A percentile compares a stretch with the other conserved stretches of the same genome.
Conservation (phyloP, 2,888 invertebrate species). For the Dermolepida albohirtum region DNA sequence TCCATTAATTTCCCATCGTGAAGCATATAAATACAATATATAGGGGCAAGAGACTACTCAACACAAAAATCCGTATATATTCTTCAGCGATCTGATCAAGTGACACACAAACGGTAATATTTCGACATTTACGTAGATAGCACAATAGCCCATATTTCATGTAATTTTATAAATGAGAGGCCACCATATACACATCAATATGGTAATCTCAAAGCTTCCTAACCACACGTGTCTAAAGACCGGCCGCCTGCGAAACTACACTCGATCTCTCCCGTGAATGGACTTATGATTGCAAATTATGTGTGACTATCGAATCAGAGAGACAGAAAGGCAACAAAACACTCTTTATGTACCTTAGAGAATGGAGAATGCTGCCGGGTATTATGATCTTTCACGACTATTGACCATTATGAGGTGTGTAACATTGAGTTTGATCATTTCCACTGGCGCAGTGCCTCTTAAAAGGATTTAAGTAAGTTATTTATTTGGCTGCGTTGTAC, state of each 20-base stretch:
- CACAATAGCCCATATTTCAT: conserved; percentile 49
- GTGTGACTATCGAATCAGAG: conserved; percentile 48
- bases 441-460: conserved; percentile 40
- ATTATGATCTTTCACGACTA: conserved; percentile 48
- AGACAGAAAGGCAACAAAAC: conserved; percentile 45
- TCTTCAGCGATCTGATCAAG: conserved; percentile 13
- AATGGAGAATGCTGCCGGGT: conserved; percentile 48
- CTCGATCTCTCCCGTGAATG: conserved; percentile 48
- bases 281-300: conserved; percentile 56
- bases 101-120: conserved; percentile 11
- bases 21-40: too few relatives aligned
- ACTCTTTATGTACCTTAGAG: conserved; percentile 45
- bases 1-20: too few relatives aligned
- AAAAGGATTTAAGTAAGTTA: conserved; percentile 42
- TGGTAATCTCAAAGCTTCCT: conserved; percentile 51
- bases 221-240: conserved; percentile 49
- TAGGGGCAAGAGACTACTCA: too few relatives aligned
- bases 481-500: conserved; percentile 42
- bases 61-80: too few relatives aligned
- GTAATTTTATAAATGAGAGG: conserved; percentile 48
- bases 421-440: conserved; percentile 42
- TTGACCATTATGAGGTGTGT: conserved; percentile 49
- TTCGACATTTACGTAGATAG: conserved; percentile 33
- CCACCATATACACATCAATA: conserved; percentile 41
- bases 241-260: conserved; percentile 44